Conservation (phyloP, 2,888 invertebrate genomes). For the Drosophila neonasuta region DNA sequence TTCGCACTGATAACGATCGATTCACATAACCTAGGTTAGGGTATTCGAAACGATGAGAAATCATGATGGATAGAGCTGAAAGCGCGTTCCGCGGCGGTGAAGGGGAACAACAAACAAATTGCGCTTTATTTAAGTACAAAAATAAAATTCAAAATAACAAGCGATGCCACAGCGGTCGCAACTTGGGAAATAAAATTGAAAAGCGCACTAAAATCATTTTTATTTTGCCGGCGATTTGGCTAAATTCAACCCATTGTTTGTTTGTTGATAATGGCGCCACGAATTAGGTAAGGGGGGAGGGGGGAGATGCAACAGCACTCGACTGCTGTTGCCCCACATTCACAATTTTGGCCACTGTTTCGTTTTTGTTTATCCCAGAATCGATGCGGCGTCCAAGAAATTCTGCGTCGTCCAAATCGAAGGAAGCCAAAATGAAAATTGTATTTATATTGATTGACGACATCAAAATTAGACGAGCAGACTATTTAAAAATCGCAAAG, state of each 20-base stretch:
- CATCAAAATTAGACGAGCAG: constrained; percentile 35
- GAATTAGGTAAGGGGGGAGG: not conserved
- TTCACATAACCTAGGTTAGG: not conserved
- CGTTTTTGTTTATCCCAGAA: constrained; percentile 59
- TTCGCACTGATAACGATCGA: no score
- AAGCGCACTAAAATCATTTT: constrained; percentile 60
- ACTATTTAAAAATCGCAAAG: constrained; percentile 14
- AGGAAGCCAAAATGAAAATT: constrained; percentile 30
- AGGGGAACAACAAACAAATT: constrained; percentile 56
- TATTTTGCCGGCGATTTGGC: constrained; percentile 45
- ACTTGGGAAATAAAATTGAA: constrained; percentile 53
- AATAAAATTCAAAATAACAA: constrained; percentile 56
- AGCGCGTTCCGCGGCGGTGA: not conserved
- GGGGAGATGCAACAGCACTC: not conserved
- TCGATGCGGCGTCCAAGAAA: constrained; percentile 58
- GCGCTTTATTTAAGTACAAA: constrained; percentile 76
- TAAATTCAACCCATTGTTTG: constrained; percentile 54
- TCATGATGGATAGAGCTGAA: constrained; percentile 2
- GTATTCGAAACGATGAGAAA: not conserved
- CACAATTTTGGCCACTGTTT: constrained; percentile 33
- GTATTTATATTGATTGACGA: constrained; percentile 53
- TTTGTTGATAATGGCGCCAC: constrained; percentile 6
- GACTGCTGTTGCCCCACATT: not conserved
- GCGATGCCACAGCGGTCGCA: constrained; percentile 32
- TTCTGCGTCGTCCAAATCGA: constrained; percentile 65